Evolutionary conservation across 2,888 invertebrate genomes (phyloP), one percentile per base, ranked within the genome.

Genomic region (Spodoptera picta): DNA sequence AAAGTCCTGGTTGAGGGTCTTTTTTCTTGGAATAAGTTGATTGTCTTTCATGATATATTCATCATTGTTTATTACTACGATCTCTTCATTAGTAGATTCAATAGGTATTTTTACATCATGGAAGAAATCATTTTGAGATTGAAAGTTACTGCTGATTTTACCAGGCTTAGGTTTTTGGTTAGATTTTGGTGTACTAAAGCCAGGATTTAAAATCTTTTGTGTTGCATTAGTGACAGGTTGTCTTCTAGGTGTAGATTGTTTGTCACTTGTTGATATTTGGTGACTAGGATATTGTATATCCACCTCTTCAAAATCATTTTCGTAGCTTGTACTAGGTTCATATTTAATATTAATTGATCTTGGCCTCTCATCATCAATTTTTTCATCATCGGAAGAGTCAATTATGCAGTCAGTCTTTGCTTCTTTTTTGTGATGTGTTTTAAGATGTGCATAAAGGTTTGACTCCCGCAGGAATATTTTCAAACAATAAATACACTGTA

Each of bases 401-500:
- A 96, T 95, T 14, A 97, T 95, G 11, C 96, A 97, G 89, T 97
- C 96, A 75, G 92, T 92, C 54, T 95, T 92, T 0, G 96, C 97
- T 74, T 96, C 95, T 58, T 95, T 93, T 83, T 95, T 96, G 82
- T 97, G 97, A 80, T 95, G 90, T 14, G 95, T 91, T 84, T 96
- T 96, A 80, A 97, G 95, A 83, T 97, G 97, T 4, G 96, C 95
- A 88, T 97, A 97, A 44, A 98, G 91, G 84, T 96, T 96, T 27
- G 95, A 92, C 70, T 96, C 96, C 36, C 97, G 95, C 31, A 96
- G 95, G 85, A 97, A 97, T 63, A 95, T 93, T 85, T 97, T 97
- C 60, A 96, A 95, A 84, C 98, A 98, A 83, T 97, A 97, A 54
- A 96, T 96, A 87, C 98, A 96, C 74, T 95, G 95, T 54, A 95